phyloP scores from a whole-genome alignment of 1,140 invertebrate species.

The Drosophila teissieri region DNA sequence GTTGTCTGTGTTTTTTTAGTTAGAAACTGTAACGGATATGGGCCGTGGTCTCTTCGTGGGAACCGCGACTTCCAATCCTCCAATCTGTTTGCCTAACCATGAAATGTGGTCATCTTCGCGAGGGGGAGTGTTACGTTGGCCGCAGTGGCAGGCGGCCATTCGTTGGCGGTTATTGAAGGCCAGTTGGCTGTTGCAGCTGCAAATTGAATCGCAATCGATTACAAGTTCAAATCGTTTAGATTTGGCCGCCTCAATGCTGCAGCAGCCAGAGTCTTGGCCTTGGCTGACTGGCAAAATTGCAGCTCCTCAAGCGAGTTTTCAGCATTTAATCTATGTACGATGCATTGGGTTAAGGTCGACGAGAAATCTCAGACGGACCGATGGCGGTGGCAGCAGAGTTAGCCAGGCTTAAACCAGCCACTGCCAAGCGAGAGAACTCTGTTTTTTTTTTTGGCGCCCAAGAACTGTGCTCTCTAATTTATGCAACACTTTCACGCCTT shows the following conservation, averaged over 20 bases:
- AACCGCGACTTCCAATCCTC: slow-evolving; percentile 35
- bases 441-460: background rate
- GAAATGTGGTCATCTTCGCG: slow-evolving; percentile 47
- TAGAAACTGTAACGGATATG: slow-evolving; percentile 57
- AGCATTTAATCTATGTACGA: slow-evolving; percentile 77
- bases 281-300: slow-evolving; percentile 78
- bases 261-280: slow-evolving; percentile 69
- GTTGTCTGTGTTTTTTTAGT: too few relatives aligned
- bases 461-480: slow-evolving; percentile 29
- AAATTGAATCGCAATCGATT: slow-evolving; percentile 77
- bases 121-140: background rate
- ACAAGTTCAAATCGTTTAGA: slow-evolving; percentile 81
- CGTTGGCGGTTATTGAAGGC: background rate
- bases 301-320: slow-evolving; percentile 79
- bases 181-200: slow-evolving; percentile 58
- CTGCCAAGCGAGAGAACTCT: background rate
- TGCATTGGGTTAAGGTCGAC: slow-evolving; percentile 84
- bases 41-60: slow-evolving; percentile 34
- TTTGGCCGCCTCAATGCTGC: slow-evolving; percentile 76
- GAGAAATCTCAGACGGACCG: slow-evolving; percentile 71
- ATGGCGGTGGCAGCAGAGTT: slow-evolving; percentile 28
- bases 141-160: background rate
- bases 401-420: background rate
- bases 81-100: slow-evolving; percentile 54
- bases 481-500: slow-evolving; percentile 54